phyloP scores from a whole-genome alignment of 2,888 invertebrate genomes.

The Mimas tiliae region DNA sequence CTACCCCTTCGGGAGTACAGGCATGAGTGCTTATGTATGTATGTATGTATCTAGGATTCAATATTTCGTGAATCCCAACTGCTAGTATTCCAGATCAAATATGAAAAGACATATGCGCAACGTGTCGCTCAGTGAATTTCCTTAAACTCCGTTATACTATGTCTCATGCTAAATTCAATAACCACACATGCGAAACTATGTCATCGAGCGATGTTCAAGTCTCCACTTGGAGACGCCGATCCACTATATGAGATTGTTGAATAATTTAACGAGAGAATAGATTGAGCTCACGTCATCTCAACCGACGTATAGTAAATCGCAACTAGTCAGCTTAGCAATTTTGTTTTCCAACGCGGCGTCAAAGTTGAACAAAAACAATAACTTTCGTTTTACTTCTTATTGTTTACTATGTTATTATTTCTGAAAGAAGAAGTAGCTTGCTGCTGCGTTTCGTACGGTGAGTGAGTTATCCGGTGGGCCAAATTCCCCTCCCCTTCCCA shows the following conservation, averaged over 20 bases:
- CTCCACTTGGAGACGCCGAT: conserved; percentile 18
- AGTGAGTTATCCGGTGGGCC: too few species aligned
- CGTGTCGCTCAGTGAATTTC: conserved; percentile 21
- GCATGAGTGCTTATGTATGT: too few species aligned
- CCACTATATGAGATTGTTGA: conserved; percentile 39
- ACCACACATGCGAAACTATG: conserved; percentile 39
- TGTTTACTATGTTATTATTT: too few species aligned
- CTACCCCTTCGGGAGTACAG: too few species aligned
- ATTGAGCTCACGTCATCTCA: conserved; percentile 5
- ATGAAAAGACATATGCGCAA: neutral
- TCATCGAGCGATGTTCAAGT: conserved; percentile 35
- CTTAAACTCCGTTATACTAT: conserved; percentile 37
- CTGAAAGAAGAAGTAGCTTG: too few species aligned
- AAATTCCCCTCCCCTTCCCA: too few species aligned
- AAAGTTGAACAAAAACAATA: too few species aligned
- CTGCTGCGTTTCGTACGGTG: too few species aligned
- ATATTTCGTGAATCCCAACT: neutral
- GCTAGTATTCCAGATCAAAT: neutral
- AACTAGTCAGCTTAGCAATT: neutral
- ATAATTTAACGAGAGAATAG: conserved; percentile 38
- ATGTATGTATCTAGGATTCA: too few species aligned
- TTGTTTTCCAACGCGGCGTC: neutral
- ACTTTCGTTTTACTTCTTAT: too few species aligned
- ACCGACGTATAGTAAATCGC: neutral
- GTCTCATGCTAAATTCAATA: conserved; percentile 40